These are phyloP conservation scores for Trissolcus japonicus DNA, from an alignment of 2,888 invertebrate genomes.

Conservation along the genomic window DNA sequence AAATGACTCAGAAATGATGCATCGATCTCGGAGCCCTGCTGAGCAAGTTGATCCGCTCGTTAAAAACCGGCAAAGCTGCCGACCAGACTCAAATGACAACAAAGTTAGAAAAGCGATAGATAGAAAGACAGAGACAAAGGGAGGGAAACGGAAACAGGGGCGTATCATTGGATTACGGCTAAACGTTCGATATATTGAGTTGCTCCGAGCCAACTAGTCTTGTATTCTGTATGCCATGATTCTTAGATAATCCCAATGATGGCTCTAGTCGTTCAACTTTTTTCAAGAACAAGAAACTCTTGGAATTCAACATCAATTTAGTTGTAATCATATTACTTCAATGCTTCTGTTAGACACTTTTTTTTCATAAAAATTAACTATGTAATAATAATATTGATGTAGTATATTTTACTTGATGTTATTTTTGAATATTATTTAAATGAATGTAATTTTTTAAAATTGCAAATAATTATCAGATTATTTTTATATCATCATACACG, in stretches of 20 bases:
- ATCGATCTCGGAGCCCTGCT: constrained; percentile 11
- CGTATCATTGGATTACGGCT: constrained; percentile 33
- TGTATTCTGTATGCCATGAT: constrained; percentile 7
- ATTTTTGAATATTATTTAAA: too few relatives aligned
- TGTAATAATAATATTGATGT: too few relatives aligned
- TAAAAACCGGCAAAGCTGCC: constrained; percentile 17
- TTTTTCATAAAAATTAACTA: too few relatives aligned
- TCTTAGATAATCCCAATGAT: constrained; percentile 26
- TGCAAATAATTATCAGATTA: too few relatives aligned
- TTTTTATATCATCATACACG: too few relatives aligned
- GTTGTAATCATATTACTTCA: too few relatives aligned
- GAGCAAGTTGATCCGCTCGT: constrained; percentile 19
- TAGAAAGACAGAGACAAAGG: too few relatives aligned
- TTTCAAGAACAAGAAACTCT: too few relatives aligned
- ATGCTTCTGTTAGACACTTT: too few relatives aligned
- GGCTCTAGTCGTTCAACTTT: not conserved
- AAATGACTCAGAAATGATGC: constrained; percentile 7
- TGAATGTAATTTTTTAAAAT: too few relatives aligned
- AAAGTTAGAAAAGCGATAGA: constrained; percentile 13
- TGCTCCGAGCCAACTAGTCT: constrained; percentile 11
- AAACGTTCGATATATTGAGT: constrained; percentile 33
- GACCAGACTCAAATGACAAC: constrained; percentile 22
- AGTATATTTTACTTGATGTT: too few relatives aligned
- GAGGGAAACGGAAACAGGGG: constrained; percentile 14
- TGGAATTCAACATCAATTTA: too few relatives aligned